Percentiles rank a stretch among this genome's conserved stretches.
phyloP scores from a whole-genome alignment of 2,113 vertebrate genomes.

The Boleophthalmus pectinirostris region DNA sequence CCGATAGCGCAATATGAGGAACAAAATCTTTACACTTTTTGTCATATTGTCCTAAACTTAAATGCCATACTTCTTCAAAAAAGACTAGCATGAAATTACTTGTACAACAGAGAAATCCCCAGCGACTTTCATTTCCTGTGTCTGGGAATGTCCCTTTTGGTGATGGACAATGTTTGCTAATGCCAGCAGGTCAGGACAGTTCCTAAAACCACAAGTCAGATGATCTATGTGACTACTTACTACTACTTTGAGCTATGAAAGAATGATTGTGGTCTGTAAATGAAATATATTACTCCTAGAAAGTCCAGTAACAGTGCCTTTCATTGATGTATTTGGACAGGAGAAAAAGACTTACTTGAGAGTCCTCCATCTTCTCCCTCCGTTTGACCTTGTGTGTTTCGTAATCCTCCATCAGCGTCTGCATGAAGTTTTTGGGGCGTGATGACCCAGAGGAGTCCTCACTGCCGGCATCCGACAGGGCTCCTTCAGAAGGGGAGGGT shows the following conservation, averaged over 20 bases:
- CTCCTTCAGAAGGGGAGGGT: constrained; percentile 86
- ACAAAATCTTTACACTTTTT: too few species aligned
- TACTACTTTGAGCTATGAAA: neutral
- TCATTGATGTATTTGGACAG: neutral
- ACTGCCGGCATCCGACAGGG: constrained; percentile 76
- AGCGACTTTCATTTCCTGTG: constrained; percentile 27
- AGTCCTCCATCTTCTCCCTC: constrained; percentile 91
- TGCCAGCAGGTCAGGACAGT: neutral
- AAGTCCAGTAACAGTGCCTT: neutral
- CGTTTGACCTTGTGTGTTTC: constrained; percentile 96
- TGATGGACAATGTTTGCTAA: constrained; percentile 24
- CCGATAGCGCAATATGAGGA: too few species aligned
- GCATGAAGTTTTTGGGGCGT: constrained; percentile 94
- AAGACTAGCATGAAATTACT: neutral
- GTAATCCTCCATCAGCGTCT: constrained; percentile 97
- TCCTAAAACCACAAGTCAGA: neutral
- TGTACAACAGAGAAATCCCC: constrained; percentile 23
- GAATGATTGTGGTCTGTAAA: neutral
- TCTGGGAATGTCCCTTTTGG: constrained; percentile 34
- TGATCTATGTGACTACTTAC: neutral
- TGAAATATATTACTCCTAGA: neutral
- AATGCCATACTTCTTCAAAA: neutral
- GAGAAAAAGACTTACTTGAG: constrained; percentile 85
- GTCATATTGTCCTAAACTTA: too few species aligned
- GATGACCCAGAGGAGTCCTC: constrained; percentile 85